Percentiles rank a stretch among this genome's conserved stretches.
These are phyloP conservation scores for Rapana venosa DNA, from an alignment of 2,888 invertebrate species.

Conservation along the genomic window DNA sequence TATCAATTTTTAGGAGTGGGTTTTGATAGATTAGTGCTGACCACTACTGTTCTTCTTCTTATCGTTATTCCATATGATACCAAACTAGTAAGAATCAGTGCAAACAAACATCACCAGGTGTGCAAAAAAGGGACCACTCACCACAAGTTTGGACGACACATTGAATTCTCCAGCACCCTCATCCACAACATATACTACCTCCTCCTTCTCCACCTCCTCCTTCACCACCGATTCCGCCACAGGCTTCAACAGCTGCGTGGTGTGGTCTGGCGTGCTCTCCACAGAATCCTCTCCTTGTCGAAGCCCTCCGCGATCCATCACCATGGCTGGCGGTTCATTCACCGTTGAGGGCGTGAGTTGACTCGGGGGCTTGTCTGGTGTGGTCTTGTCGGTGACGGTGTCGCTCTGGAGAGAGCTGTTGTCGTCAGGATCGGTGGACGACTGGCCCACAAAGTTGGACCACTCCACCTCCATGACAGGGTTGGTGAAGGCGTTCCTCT, in stretches of 20 bases:
- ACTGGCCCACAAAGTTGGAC: constrained; percentile 61
- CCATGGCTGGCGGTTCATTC: constrained; percentile 38
- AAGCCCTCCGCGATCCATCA: constrained; percentile 43
- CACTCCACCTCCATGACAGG: constrained; percentile 59
- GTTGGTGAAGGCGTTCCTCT: constrained; percentile 64
- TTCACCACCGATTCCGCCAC: not conserved
- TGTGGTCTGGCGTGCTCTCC: constrained; percentile 54
- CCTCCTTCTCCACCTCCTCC: constrained; percentile 41
- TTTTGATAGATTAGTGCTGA: not conserved
- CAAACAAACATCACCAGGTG: not conserved
- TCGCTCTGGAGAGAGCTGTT: not conserved
- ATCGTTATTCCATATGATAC: not conserved
- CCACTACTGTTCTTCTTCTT: no score
- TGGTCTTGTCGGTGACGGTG: not conserved
- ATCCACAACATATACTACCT: constrained; percentile 44
- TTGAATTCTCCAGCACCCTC: constrained; percentile 32
- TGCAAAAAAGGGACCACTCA: constrained; percentile 20
- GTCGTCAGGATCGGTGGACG: constrained; percentile 24
- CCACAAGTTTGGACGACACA: constrained; percentile 29
- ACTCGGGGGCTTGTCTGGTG: not conserved
- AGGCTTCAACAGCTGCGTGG: constrained; percentile 48
- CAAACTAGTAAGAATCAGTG: not conserved
- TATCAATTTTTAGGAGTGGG: not conserved
- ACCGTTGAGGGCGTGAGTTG: not conserved
- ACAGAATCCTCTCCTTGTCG: constrained; percentile 42